A percentile compares a stretch with the other conserved stretches of the same genome.
Conservation (phyloP, 2,888 invertebrate species). For the Mechanitis messenoides region DNA sequence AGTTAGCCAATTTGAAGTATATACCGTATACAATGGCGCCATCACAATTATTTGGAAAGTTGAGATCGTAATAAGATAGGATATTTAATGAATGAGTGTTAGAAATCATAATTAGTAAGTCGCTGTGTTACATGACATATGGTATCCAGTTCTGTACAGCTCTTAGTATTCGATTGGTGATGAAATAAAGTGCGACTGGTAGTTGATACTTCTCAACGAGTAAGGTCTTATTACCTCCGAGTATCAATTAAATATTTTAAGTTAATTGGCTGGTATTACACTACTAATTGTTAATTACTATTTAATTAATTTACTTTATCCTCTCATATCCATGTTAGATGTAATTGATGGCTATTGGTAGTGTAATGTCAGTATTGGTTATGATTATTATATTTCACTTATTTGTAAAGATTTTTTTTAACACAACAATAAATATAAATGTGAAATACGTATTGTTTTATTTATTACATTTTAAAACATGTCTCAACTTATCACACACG, state of each 20-base stretch:
- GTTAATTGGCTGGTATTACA: constrained; percentile 54
- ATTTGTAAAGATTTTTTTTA: constrained; percentile 75
- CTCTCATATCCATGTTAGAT: constrained; percentile 25
- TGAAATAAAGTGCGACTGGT: constrained; percentile 62
- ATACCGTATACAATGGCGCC: constrained; percentile 53
- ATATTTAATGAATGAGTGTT: constrained; percentile 58
- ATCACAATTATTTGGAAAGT: constrained; percentile 65
- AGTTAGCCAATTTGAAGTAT: constrained; percentile 69
- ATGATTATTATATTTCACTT: constrained; percentile 73
- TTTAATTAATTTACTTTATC: constrained; percentile 27
- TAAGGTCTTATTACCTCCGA: constrained; percentile 76
- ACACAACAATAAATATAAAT: constrained; percentile 76
- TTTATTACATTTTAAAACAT: constrained; percentile 14
- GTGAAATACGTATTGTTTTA: constrained; percentile 66
- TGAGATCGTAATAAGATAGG: constrained; percentile 57
- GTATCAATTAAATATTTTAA: constrained; percentile 72
- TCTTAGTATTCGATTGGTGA: constrained; percentile 36
- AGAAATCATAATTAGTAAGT: constrained; percentile 56
- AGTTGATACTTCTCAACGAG: constrained; percentile 68
- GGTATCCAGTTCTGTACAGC: constrained; percentile 47
- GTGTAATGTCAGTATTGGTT: constrained; percentile 57
- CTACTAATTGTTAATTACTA: constrained; percentile 31
- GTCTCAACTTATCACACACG: constrained; percentile 45
- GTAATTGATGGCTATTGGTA: constrained; percentile 36
- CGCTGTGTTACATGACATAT: constrained; percentile 58